These are phyloP conservation scores for Manis crassicaudata DNA, from an alignment of 2,797 vertebrate genomes.

Conservation along the genomic window DNA sequence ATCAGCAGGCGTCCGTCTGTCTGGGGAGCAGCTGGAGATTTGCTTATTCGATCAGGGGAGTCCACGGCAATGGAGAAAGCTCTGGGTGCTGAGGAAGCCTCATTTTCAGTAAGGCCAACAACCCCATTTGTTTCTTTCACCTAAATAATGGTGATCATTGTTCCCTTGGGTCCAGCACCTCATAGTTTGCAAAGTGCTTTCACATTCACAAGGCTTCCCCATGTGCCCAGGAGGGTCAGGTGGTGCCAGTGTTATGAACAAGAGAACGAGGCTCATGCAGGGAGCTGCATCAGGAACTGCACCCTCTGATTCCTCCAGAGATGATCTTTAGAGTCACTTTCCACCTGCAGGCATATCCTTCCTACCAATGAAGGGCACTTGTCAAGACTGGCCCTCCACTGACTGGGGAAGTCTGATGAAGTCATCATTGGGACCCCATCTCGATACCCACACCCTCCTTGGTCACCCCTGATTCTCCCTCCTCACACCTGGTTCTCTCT, in stretches of 20 bases:
- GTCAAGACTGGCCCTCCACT: background rate
- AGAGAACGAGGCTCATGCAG: fast-evolving
- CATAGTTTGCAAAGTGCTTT: background rate
- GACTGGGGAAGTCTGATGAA: background rate
- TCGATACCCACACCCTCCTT: fast-evolving
- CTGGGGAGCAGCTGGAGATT: background rate
- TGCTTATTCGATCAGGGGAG: background rate
- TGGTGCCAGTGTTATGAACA: fast-evolving
- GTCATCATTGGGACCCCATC: background rate
- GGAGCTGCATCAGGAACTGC: fast-evolving
- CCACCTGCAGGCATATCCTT: background rate
- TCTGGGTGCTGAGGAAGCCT: background rate
- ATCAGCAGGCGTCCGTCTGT: background rate
- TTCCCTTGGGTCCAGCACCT: background rate
- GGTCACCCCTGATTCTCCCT: background rate
- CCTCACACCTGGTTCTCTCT: fast-evolving
- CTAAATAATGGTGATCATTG: background rate
- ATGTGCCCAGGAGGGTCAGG: no score
- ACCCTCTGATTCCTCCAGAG: background rate
- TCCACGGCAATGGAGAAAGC: background rate
- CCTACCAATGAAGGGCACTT: no score
- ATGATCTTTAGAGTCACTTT: fast-evolving
- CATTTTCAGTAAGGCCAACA: background rate
- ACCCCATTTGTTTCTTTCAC: background rate
- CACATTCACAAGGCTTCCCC: background rate